Conservation (phyloP, 1,140 invertebrate species). For the Drosophila varians region DNA sequence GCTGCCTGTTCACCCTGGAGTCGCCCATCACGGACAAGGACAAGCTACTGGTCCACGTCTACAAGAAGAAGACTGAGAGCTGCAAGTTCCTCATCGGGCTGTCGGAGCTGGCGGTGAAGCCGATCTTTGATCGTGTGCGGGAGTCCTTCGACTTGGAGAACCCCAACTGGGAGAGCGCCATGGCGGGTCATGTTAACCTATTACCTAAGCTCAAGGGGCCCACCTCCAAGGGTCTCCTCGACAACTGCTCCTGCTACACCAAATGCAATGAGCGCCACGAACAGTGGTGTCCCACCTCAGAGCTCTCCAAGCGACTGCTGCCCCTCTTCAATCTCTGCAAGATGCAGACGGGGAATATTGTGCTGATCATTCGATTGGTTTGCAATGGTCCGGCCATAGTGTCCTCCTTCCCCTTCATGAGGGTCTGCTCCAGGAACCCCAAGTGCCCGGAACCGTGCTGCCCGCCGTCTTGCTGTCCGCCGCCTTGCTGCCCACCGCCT, state of each 20-base stretch:
- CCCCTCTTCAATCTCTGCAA: slow-evolving; percentile 77
- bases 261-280: slow-evolving; percentile 46
- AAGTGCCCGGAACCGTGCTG: slow-evolving; percentile 32
- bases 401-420: slow-evolving; percentile 56
- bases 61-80: slow-evolving; percentile 75
- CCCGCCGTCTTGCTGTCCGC: neutral
- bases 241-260: slow-evolving; percentile 71
- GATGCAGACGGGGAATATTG: slow-evolving; percentile 78
- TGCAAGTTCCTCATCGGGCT: slow-evolving; percentile 78
- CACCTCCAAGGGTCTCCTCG: slow-evolving; percentile 48
- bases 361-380: slow-evolving; percentile 66
- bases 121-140: slow-evolving; percentile 71
- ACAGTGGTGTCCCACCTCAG: slow-evolving; percentile 72
- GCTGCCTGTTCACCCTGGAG: slow-evolving; percentile 73
- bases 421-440: slow-evolving; percentile 67
- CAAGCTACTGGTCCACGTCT: slow-evolving; percentile 69
- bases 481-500: slow-evolving; percentile 9
- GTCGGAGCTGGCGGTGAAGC: slow-evolving; percentile 68
- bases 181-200: slow-evolving; percentile 26
- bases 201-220: slow-evolving; percentile 57
- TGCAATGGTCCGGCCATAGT: slow-evolving; percentile 77
- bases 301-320: slow-evolving; percentile 65
- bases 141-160: slow-evolving; percentile 73
- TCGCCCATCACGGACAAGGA: slow-evolving; percentile 70
- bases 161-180: slow-evolving; percentile 52